phyloP scores from a whole-genome alignment of 2,113 vertebrate species.

The Falcunculus frontatus region DNA sequence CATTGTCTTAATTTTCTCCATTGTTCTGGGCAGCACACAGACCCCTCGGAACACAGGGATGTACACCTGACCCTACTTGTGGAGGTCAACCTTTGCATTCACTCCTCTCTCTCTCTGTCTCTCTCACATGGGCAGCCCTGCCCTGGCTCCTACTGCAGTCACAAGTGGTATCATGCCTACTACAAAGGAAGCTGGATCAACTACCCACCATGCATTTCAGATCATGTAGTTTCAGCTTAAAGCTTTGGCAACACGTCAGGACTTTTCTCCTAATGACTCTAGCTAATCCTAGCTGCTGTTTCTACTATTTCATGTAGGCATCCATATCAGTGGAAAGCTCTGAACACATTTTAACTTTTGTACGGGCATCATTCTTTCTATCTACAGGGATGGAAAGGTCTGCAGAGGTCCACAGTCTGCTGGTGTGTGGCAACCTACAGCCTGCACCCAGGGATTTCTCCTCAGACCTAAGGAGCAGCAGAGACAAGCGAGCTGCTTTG shows the following conservation, averaged over 20 bases:
- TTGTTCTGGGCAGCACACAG: rapidly evolving
- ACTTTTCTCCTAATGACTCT: background rate
- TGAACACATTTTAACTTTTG: background rate
- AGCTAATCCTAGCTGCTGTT: background rate
- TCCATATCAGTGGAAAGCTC: background rate
- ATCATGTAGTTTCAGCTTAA: background rate
- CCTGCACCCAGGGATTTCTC: background rate
- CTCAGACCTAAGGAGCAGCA: background rate
- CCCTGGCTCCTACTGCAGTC: background rate
- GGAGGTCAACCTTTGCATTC: rapidly evolving
- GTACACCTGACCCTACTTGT: background rate
- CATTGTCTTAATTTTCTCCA: background rate
- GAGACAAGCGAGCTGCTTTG: background rate
- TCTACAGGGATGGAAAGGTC: background rate
- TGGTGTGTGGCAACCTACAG: rapidly evolving
- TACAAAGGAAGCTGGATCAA: background rate
- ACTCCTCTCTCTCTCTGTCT: background rate
- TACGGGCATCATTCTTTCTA: background rate
- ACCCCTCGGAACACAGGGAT: background rate
- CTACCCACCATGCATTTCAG: rapidly evolving
- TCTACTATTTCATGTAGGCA: background rate
- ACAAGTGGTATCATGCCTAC: background rate
- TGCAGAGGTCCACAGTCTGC: background rate
- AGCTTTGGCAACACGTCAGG: background rate
- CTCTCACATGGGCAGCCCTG: background rate